phyloP scores from a whole-genome alignment of 2,888 invertebrate species.

The Lutraria lutraria region DNA sequence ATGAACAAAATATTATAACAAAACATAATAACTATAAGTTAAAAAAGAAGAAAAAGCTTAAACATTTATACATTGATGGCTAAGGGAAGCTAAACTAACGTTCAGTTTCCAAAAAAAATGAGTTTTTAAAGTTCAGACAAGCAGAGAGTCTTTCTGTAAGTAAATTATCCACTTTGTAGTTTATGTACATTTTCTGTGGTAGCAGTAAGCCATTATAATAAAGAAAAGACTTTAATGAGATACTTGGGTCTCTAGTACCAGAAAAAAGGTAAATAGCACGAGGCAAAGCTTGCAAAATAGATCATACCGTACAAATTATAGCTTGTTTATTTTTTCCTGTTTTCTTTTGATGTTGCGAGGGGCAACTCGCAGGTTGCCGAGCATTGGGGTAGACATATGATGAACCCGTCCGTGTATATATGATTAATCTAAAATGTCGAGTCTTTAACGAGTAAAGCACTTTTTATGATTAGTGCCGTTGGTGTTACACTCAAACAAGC shows the following conservation, averaged over 20 bases:
- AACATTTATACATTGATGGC: too few relatives aligned
- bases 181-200: not conserved
- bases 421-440: constrained; percentile 35
- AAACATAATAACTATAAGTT: too few relatives aligned
- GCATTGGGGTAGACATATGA: not conserved
- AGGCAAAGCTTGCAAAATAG: constrained; percentile 41
- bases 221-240: not conserved
- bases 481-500: not conserved
- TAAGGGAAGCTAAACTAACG: too few relatives aligned
- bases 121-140: not conserved
- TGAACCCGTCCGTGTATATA: not conserved
- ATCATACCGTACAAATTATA: constrained; percentile 41
- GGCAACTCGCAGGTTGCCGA: constrained; percentile 18
- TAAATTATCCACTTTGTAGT: not conserved
- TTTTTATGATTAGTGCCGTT: constrained; percentile 18
- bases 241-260: not conserved
- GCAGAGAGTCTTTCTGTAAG: not conserved
- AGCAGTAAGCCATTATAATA: not conserved
- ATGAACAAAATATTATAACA: too few relatives aligned
- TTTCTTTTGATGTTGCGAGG: constrained; percentile 45
- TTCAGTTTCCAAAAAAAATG: too few relatives aligned
- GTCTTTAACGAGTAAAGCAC: constrained; percentile 30
- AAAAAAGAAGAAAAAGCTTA: too few relatives aligned
- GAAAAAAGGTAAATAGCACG: not conserved
- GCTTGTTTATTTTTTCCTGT: constrained; percentile 41